A percentile compares a stretch with the other conserved stretches of the same genome.
phyloP scores from a whole-genome alignment of 2,113 vertebrate species.

The Phodopus roborovskii region DNA sequence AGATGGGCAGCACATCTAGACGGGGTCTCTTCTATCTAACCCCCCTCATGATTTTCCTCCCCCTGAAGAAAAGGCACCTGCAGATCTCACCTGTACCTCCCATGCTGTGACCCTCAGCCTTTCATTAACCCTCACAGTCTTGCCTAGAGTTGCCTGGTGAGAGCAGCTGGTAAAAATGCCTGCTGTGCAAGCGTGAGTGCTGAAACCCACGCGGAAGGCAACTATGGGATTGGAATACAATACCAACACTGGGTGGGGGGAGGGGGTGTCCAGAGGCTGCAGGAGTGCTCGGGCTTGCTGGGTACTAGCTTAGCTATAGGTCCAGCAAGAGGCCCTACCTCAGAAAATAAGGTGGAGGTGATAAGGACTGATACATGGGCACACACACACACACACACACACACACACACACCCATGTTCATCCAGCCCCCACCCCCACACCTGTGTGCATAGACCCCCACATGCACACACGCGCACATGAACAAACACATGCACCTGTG shows the following conservation, averaged over 20 bases:
- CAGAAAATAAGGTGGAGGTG: neutral
- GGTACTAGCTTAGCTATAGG: neutral
- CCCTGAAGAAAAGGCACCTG: neutral
- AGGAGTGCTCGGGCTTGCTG: neutral
- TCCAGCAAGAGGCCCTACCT: neutral
- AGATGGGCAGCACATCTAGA: rapidly evolving
- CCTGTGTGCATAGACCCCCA: no score
- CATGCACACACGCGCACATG: neutral
- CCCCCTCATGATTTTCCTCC: neutral
- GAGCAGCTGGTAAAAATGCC: neutral
- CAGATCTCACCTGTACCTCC: rapidly evolving
- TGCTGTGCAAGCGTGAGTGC: neutral
- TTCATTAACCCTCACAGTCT: neutral
- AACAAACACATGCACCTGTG: neutral
- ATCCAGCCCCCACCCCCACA: no score
- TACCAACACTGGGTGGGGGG: neutral
- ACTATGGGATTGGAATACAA: no score
- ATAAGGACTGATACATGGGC: neutral
- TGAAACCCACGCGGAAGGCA: neutral
- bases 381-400: neutral
- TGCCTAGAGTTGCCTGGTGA: neutral
- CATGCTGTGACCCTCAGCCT: neutral
- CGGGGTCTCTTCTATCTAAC: rapidly evolving
- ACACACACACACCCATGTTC: no score
- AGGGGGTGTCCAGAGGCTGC: neutral